Evolutionary conservation across 2,113 vertebrate genomes (phyloP).

Genomic region (Rallus limicola): DNA sequence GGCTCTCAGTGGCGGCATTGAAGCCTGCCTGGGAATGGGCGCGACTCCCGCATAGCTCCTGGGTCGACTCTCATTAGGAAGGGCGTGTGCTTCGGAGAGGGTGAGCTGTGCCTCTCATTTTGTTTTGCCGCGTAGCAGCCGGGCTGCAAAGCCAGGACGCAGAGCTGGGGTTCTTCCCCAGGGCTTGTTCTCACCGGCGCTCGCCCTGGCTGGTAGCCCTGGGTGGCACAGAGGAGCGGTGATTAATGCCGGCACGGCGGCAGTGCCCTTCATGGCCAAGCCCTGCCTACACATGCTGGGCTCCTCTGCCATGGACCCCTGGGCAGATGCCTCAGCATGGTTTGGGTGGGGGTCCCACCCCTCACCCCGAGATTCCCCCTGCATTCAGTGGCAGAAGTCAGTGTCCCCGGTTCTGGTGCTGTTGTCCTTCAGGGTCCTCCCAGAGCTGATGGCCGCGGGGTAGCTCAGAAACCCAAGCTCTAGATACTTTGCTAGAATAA

Average conservation of each 20-base stretch:
- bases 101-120: neutral
- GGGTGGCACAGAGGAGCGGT: rapidly evolving
- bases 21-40: constrained; percentile 49
- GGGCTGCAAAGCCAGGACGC: neutral
- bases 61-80: constrained; percentile 48
- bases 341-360: neutral
- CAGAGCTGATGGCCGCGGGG: neutral
- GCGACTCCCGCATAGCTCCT: constrained; percentile 41
- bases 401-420: neutral
- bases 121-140: neutral
- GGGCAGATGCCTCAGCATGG: rapidly evolving
- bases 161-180: constrained; percentile 15
- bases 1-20: neutral
- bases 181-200: neutral
- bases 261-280: neutral
- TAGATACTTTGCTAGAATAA: neutral
- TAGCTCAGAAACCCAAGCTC: neutral
- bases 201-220: neutral
- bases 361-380: rapidly evolving
- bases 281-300: rapidly evolving
- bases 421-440: neutral
- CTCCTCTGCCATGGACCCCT: neutral
- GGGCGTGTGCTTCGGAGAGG: neutral
- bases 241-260: rapidly evolving
- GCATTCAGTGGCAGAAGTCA: neutral